Percentiles rank a stretch among this genome's conserved stretches.
These are phyloP conservation scores for Bhutanitis thaidina DNA, from an alignment of 2,888 invertebrate genomes.

Conservation along the genomic window DNA sequence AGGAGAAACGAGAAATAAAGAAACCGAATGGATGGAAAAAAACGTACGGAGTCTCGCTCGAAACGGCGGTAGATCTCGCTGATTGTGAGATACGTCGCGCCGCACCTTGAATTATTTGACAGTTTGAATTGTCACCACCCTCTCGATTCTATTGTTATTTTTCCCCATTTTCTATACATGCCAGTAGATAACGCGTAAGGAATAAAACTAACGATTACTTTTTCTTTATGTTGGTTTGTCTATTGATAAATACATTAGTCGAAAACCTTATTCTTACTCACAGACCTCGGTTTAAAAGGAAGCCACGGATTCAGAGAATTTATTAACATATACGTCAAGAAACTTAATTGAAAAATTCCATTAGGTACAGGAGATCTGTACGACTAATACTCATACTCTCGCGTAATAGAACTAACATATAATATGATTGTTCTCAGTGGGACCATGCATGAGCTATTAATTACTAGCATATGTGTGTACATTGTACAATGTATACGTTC, in stretches of 20 bases:
- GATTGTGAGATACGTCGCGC: slow-evolving; percentile 70
- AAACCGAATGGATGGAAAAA: slow-evolving; percentile 67
- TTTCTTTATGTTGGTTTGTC: slow-evolving; percentile 22
- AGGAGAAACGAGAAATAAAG: slow-evolving; percentile 69
- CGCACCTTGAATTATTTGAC: slow-evolving; percentile 74
- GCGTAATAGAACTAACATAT: slow-evolving; percentile 34
- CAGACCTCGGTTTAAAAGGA: background rate
- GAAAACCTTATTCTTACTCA: background rate
- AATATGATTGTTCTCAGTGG: slow-evolving; percentile 40
- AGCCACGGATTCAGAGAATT: background rate
- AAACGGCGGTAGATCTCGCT: slow-evolving; percentile 64
- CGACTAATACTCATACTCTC: slow-evolving; percentile 5
- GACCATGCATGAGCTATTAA: slow-evolving; percentile 53
- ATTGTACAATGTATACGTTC: slow-evolving; percentile 21
- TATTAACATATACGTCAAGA: no score
- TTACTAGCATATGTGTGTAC: slow-evolving; percentile 31
- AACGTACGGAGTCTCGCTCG: slow-evolving; percentile 43
- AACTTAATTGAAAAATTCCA: slow-evolving; percentile 9
- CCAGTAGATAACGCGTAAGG: slow-evolving; percentile 47
- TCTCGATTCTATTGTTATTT: slow-evolving; percentile 54
- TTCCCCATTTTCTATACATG: slow-evolving; percentile 40
- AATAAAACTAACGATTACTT: slow-evolving; percentile 29
- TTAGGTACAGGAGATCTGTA: slow-evolving; percentile 9
- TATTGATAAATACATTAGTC: background rate
- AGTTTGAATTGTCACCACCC: slow-evolving; percentile 65